These are phyloP conservation scores for Chelonus insularis DNA, from an alignment of 1,140 invertebrate species.

Conservation along the genomic window DNA sequence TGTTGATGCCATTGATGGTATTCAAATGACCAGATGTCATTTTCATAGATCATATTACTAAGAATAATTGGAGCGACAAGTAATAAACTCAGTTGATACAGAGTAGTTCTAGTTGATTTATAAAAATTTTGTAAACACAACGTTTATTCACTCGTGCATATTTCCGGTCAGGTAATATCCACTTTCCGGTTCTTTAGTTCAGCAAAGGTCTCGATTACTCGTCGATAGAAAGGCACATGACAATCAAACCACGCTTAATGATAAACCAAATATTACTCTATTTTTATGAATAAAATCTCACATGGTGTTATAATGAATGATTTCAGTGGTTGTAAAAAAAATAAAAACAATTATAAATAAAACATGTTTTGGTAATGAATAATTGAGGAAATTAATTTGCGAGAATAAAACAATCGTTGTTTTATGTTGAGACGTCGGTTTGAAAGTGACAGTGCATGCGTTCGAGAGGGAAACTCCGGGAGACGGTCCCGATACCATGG, in stretches of 20 bases:
- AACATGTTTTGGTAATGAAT: background rate
- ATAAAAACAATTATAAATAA: no score
- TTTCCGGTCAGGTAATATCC: constrained; percentile 19
- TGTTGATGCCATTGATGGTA: no score
- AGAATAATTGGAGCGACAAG: no score
- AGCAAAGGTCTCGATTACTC: background rate
- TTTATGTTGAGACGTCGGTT: constrained; percentile 48
- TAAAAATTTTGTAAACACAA: constrained; percentile 19
- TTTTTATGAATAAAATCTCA: no score
- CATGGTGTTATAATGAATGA: no score
- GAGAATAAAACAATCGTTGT: constrained; percentile 30
- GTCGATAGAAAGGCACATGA: background rate
- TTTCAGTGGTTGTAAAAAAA: no score
- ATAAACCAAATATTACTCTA: no score
- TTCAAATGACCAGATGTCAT: no score
- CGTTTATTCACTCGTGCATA: constrained; percentile 20
- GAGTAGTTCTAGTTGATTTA: background rate
- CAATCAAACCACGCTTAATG: no score
- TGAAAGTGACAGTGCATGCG: constrained; percentile 55
- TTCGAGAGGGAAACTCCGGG: constrained; percentile 45
- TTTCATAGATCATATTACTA: no score
- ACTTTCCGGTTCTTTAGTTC: constrained; percentile 21
- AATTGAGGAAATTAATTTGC: background rate
- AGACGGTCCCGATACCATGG: constrained; percentile 32
- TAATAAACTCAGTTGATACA: background rate